Conservation (phyloP, 2,888 invertebrate species). For the Drosophila birchii region DNA sequence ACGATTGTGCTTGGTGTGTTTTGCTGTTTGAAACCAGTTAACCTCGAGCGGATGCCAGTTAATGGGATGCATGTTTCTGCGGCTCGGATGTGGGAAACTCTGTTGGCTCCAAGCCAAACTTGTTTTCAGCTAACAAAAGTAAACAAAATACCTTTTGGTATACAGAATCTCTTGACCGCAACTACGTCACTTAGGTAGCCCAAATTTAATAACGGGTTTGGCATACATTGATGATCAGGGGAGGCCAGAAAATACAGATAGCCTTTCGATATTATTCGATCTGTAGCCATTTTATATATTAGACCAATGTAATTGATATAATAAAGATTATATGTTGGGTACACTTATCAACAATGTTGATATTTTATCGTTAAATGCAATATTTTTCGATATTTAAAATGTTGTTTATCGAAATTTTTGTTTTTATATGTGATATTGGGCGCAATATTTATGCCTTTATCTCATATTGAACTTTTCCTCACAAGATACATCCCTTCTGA, state of each 20-base stretch:
- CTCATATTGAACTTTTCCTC: background rate
- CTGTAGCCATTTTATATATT: background rate
- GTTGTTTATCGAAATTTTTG: background rate
- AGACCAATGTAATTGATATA: background rate
- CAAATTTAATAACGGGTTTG: slow-evolving; percentile 67
- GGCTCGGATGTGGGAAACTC: slow-evolving; percentile 10
- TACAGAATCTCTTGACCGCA: slow-evolving; percentile 26
- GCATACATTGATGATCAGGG: slow-evolving; percentile 30
- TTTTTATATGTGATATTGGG: no score
- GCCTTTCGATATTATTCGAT: background rate
- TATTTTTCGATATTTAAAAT: background rate
- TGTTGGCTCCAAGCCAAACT: slow-evolving; percentile 32
- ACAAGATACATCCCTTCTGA: background rate
- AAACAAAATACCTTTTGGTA: slow-evolving; percentile 36
- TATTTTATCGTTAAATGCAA: background rate
- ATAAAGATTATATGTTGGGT: background rate
- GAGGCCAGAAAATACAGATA: background rate
- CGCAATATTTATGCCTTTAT: background rate
- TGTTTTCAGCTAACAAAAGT: slow-evolving; percentile 27
- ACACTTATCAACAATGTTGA: background rate
- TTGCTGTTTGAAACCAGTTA: slow-evolving; percentile 51
- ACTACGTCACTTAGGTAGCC: slow-evolving; percentile 42
- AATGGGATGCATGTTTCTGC: slow-evolving; percentile 31
- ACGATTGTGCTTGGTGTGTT: slow-evolving; percentile 14
- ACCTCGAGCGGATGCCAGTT: slow-evolving; percentile 49